A percentile compares a stretch with the other conserved stretches of the same genome.
phyloP scores from a whole-genome alignment of 1,140 invertebrate species.

The Amyelois transitella region DNA sequence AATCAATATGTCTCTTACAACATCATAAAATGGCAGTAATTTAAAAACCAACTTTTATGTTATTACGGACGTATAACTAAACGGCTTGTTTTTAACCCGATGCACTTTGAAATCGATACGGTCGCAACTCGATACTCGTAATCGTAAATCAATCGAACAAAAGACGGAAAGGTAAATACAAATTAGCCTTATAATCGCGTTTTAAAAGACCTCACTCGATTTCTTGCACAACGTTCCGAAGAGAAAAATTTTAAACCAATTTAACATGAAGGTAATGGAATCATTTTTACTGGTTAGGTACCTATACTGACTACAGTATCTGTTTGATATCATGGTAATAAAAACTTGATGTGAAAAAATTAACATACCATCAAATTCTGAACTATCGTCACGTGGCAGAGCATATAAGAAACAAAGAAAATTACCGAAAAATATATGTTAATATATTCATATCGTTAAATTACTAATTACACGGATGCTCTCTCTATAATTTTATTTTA shows the following conservation, averaged over 20 bases:
- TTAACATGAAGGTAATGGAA: too few species aligned
- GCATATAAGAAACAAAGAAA: not conserved
- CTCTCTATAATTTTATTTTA: not conserved
- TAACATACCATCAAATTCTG: too few species aligned
- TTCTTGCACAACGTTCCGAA: not conserved
- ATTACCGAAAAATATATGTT: not conserved
- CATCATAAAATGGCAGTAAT: not conserved
- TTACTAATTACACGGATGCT: not conserved
- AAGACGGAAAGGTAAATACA: conserved; percentile 56
- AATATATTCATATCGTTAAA: conserved; percentile 3
- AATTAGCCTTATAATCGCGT: conserved; percentile 56
- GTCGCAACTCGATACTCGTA: conserved; percentile 34
- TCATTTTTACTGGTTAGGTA: too few species aligned
- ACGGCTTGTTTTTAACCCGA: conserved; percentile 22
- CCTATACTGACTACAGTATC: too few species aligned
- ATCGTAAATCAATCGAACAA: conserved; percentile 61
- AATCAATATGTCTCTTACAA: not conserved
- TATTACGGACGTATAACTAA: conserved; percentile 14
- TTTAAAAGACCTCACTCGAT: conserved; percentile 14
- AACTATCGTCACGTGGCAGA: not conserved
- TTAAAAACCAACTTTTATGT: not conserved
- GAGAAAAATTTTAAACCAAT: too few species aligned
- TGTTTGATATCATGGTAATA: too few species aligned
- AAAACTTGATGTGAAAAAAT: too few species aligned
- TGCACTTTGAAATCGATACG: conserved; percentile 30